Evolutionary conservation across 2,888 invertebrate species (phyloP).

Genomic region (Epistrophe eligans): DNA sequence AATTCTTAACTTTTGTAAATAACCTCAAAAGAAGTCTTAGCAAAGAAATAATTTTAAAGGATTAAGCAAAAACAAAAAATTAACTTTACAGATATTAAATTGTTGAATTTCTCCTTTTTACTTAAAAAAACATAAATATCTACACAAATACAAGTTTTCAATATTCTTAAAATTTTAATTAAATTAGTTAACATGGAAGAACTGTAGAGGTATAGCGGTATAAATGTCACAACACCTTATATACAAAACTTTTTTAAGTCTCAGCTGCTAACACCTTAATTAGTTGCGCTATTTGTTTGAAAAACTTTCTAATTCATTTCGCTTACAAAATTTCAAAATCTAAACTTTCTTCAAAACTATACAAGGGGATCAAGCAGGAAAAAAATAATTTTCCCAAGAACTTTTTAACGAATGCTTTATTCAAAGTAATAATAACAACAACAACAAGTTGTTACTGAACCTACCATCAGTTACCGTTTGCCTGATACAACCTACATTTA

Average conservation of each 20-base stretch:
- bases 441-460: not conserved
- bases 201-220: not conserved
- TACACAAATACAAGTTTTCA: not conserved
- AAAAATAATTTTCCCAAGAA: constrained; percentile 16
- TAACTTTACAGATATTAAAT: too few relatives aligned
- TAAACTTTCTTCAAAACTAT: constrained; percentile 24
- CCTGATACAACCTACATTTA: not conserved
- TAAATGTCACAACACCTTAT: not conserved
- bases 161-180: not conserved
- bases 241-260: not conserved
- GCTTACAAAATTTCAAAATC: constrained; percentile 53
- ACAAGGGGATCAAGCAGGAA: not conserved
- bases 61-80: too few relatives aligned
- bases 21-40: too few relatives aligned
- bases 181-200: not conserved
- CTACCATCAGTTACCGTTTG: not conserved
- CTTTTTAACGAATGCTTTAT: constrained; percentile 25
- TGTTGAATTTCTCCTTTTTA: too few relatives aligned
- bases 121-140: too few relatives aligned
- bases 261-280: constrained; percentile 37
- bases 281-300: constrained; percentile 32
- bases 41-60: too few relatives aligned
- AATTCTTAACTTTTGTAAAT: too few relatives aligned
- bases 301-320: constrained; percentile 62
- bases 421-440: not conserved